A percentile compares a stretch with the other conserved stretches of the same genome.
Conservation (phyloP, 2,797 vertebrate species). For the Smutsia gigantea region DNA sequence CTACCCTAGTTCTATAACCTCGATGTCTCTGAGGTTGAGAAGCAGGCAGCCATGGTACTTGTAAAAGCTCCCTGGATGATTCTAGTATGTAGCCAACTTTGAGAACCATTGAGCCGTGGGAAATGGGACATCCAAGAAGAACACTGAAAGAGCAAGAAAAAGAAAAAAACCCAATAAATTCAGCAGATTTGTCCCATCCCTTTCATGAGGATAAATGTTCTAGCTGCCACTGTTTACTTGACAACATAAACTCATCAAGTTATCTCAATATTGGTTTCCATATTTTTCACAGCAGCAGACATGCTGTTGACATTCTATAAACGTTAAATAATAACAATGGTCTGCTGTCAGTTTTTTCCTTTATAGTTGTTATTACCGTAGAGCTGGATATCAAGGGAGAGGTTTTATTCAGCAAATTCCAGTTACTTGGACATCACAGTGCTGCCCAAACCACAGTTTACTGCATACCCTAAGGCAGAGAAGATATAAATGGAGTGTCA, state of each 20-base stretch:
- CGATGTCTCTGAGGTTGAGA: not conserved
- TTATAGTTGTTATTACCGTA: not conserved
- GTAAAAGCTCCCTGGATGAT: not conserved
- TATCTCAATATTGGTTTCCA: not conserved
- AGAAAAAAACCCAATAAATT: conserved; percentile 6
- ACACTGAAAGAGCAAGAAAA: not conserved
- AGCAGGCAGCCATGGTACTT: not conserved
- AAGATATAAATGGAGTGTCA: not conserved
- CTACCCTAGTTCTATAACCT: not conserved
- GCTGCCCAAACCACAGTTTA: not conserved
- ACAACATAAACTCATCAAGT: conserved; percentile 21
- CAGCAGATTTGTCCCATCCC: not conserved
- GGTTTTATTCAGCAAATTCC: not conserved
- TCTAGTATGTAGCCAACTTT: not conserved
- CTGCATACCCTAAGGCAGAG: not conserved
- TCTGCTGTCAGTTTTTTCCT: conserved; percentile 21
- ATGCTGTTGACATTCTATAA: not conserved
- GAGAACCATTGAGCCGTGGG: not conserved
- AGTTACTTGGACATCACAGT: not conserved
- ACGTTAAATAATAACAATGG: conserved; percentile 39
- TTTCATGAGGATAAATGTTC: not conserved
- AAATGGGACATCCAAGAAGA: not conserved
- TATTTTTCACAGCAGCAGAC: conserved; percentile 15
- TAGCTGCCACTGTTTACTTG: not conserved
- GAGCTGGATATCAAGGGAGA: not conserved